Evolutionary conservation across 2,797 vertebrate species (phyloP).

Genomic region (Gallinago nigripennis): DNA sequence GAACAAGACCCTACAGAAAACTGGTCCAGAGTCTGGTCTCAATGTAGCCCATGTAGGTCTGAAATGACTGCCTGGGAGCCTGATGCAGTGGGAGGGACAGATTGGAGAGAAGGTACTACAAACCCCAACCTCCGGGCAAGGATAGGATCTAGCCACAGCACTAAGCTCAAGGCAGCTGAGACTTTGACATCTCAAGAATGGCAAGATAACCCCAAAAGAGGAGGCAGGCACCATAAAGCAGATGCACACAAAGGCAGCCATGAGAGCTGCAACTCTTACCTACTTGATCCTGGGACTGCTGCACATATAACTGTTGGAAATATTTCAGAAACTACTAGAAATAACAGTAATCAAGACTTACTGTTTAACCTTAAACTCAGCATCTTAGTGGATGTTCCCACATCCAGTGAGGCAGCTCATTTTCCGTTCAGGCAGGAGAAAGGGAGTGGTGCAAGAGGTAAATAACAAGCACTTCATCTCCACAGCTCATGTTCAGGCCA

Average conservation of each 20-base stretch:
- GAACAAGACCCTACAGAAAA: background rate
- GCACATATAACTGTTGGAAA: background rate
- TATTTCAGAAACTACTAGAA: background rate
- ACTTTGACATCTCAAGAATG: background rate
- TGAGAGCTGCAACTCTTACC: background rate
- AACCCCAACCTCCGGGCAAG: rapidly evolving
- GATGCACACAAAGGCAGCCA: background rate
- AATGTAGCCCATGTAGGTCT: rapidly evolving
- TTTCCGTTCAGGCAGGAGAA: background rate
- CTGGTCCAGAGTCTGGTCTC: background rate
- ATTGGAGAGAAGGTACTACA: background rate
- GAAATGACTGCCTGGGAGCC: background rate
- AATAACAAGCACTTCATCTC: background rate
- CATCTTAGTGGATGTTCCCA: background rate
- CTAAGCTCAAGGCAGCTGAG: background rate
- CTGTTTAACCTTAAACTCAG: background rate
- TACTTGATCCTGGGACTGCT: background rate
- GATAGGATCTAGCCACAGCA: background rate
- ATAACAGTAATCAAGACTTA: background rate
- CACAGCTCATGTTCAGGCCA: background rate
- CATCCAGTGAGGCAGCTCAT: background rate
- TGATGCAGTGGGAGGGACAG: background rate
- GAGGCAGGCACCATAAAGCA: background rate
- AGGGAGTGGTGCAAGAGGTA: background rate
- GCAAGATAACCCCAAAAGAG: rapidly evolving